Percentiles rank a stretch among this genome's conserved stretches.
Evolutionary conservation across 2,888 invertebrate species (phyloP).

Genomic region (Drosophila nigricruria): DNA sequence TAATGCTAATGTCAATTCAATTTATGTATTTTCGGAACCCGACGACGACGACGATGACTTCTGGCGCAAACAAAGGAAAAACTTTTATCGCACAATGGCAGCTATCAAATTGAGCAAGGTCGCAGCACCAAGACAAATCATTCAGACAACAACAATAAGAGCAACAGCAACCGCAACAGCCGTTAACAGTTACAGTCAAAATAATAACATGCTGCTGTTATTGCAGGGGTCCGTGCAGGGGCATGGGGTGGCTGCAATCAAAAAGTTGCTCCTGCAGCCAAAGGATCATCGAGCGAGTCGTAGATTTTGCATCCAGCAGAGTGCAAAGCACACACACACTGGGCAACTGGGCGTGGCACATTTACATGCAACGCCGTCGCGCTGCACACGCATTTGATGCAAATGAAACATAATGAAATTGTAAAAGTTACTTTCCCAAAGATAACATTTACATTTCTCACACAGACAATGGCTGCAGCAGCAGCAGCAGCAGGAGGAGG

Average conservation of each 20-base stretch:
- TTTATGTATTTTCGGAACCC: slow-evolving; percentile 45
- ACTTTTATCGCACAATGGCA: slow-evolving; percentile 31
- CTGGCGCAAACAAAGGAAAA: slow-evolving; percentile 26
- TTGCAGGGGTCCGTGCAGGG: neutral
- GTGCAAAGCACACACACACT: neutral
- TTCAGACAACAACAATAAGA: slow-evolving; percentile 21
- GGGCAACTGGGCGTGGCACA: slow-evolving; percentile 49
- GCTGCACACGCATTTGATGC: slow-evolving; percentile 71
- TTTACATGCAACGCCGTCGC: slow-evolving; percentile 66
- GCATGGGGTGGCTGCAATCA: slow-evolving; percentile 43
- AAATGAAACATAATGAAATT: slow-evolving; percentile 81
- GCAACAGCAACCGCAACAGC: slow-evolving; percentile 3
- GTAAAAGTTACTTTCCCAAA: slow-evolving; percentile 75
- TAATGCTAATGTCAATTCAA: slow-evolving; percentile 61
- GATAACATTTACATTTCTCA: slow-evolving; percentile 78
- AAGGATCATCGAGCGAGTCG: slow-evolving; percentile 49
- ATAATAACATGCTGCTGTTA: slow-evolving; percentile 31
- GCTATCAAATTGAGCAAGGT: slow-evolving; percentile 55
- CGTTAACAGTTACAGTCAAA: slow-evolving; percentile 36
- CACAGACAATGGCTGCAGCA: slow-evolving; percentile 54
- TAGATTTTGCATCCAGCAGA: slow-evolving; percentile 35
- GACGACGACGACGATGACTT: neutral
- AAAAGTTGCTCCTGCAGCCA: slow-evolving; percentile 50
- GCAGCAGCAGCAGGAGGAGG: neutral
- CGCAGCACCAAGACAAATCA: slow-evolving; percentile 33